These are phyloP conservation scores for Nephrotoma flavescens DNA, from an alignment of 2,888 invertebrate species.

Conservation along the genomic window DNA sequence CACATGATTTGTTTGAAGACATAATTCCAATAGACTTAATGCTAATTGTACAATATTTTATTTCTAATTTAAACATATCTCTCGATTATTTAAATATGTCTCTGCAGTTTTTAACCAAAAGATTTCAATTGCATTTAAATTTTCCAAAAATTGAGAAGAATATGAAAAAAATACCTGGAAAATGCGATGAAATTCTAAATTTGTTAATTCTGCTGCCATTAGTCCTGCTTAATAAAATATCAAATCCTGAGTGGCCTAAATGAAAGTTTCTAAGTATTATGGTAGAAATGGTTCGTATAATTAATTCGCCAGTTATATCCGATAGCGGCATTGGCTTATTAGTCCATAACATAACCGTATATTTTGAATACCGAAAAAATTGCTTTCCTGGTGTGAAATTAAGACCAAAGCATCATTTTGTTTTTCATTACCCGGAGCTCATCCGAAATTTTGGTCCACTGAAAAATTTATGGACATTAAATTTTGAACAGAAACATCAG, in stretches of 20 bases:
- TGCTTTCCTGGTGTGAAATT: neutral
- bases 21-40: conserved; percentile 15
- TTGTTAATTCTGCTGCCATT: conserved; percentile 7
- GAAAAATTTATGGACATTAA: neutral
- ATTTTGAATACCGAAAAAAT: neutral
- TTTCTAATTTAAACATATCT: neutral
- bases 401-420: neutral
- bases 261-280: conserved; percentile 8
- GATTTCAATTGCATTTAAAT: neutral
- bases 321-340: neutral
- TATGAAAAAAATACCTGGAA: neutral
- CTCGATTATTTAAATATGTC: conserved; percentile 1
- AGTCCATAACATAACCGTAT: neutral
- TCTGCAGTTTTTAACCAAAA: conserved; percentile 1
- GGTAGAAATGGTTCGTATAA: conserved; percentile 9
- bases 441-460: neutral
- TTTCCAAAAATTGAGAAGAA: conserved; percentile 7
- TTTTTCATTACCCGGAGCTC: neutral
- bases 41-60: conserved; percentile 14
- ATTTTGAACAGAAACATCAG: neutral
- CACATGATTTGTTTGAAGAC: conserved; percentile 19
- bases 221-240: neutral
- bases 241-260: neutral
- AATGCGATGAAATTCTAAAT: conserved; percentile 6
- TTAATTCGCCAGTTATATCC: neutral